phyloP scores from a whole-genome alignment of 1,140 invertebrate species.

The Portunus trituberculatus region DNA sequence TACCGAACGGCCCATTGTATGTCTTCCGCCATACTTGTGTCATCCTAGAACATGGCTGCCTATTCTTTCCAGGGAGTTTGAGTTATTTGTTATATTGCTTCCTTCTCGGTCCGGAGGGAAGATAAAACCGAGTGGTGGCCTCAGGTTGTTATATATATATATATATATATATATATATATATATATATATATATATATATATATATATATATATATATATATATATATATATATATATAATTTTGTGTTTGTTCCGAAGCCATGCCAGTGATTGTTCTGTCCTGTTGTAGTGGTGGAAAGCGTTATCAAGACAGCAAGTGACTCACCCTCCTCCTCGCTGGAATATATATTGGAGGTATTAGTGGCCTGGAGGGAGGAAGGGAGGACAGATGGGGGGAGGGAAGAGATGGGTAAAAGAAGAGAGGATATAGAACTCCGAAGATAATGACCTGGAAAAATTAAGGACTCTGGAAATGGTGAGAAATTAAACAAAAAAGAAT shows the following conservation, averaged over 20 bases:
- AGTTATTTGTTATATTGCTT: too few relatives aligned
- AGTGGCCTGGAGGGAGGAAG: not conserved
- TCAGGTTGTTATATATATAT: too few relatives aligned
- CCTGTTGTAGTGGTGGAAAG: not conserved
- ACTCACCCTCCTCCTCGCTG: conserved; percentile 8
- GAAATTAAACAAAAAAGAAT: too few relatives aligned
- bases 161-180: too few relatives aligned
- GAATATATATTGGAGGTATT: conserved; percentile 25
- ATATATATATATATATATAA: not conserved
- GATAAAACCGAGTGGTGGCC: too few relatives aligned
- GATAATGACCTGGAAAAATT: conserved; percentile 13
- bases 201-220: not conserved
- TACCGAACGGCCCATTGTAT: too few relatives aligned
- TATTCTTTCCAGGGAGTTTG: too few relatives aligned
- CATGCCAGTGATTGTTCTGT: not conserved
- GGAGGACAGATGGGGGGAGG: not conserved
- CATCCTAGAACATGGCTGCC: too few relatives aligned
- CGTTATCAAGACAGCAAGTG: not conserved
- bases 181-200: too few relatives aligned
- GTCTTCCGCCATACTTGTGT: too few relatives aligned
- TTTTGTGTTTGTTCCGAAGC: not conserved
- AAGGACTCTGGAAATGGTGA: not conserved
- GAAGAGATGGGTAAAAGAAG: not conserved
- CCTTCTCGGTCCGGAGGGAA: too few relatives aligned
- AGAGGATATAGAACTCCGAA: not conserved